A percentile compares a stretch with the other conserved stretches of the same genome.
Conservation (phyloP, 2,888 invertebrate species). For the Pemphredon lugubris region DNA sequence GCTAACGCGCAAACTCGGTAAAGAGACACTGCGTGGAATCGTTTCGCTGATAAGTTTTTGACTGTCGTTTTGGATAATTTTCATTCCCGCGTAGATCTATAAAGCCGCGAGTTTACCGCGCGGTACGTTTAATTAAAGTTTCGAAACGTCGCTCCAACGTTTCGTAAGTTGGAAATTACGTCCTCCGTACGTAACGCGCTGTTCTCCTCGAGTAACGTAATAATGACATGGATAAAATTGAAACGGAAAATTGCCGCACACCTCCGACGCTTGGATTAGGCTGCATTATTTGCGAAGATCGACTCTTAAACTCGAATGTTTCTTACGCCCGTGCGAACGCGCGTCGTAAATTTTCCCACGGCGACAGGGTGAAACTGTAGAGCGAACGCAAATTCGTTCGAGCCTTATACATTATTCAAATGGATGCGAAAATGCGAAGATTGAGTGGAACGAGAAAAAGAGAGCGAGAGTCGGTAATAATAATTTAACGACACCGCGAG, state of each 20-base stretch:
- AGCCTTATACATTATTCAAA: constrained; percentile 50
- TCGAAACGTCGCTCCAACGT: neutral
- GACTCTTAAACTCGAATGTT: neutral
- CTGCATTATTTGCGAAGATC: neutral
- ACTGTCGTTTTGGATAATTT: no score
- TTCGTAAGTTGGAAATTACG: neutral
- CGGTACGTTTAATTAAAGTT: constrained; percentile 15
- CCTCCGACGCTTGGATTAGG: constrained; percentile 1
- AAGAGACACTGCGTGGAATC: no score
- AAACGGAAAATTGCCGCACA: neutral
- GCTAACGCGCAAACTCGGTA: no score
- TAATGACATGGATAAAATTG: neutral
- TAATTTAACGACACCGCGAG: neutral
- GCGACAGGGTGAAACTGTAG: neutral
- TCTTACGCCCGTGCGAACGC: constrained; percentile 7
- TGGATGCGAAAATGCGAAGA: constrained; percentile 7
- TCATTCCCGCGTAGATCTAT: neutral
- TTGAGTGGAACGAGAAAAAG: neutral
- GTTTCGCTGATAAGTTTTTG: no score
- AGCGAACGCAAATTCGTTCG: constrained; percentile 27
- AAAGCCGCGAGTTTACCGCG: neutral
- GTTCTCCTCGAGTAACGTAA: neutral
- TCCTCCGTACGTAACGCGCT: neutral
- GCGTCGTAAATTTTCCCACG: constrained; percentile 22
- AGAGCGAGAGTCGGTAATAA: neutral